phyloP scores from a whole-genome alignment of 2,888 invertebrate genomes.

The Cryptophagus acutangulus region DNA sequence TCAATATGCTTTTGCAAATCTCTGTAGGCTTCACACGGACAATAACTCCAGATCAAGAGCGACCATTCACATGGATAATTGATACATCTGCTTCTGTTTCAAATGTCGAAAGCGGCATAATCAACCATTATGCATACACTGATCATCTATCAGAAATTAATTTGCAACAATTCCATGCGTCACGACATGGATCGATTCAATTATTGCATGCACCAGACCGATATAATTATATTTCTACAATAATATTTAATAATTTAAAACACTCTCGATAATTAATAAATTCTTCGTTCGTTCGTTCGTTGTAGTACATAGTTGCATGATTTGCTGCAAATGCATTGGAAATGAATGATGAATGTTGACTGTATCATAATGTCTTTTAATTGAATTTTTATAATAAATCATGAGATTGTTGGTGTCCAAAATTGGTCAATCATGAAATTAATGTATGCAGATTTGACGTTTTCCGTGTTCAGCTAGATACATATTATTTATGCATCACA shows the following conservation, averaged over 20 bases:
- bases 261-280: too few relatives aligned
- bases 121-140: not conserved
- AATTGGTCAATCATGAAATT: conserved; percentile 32
- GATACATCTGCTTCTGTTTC: conserved; percentile 16
- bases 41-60: conserved; percentile 10
- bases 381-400: conserved; percentile 5
- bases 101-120: not conserved
- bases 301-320: too few relatives aligned
- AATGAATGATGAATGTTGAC: too few relatives aligned
- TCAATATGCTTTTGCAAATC: conserved; percentile 14
- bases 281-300: too few relatives aligned
- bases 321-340: too few relatives aligned
- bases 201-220: too few relatives aligned
- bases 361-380: too few relatives aligned
- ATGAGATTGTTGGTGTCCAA: conserved; percentile 14
- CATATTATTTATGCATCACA: conserved; percentile 32
- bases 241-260: too few relatives aligned
- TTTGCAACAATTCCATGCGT: not conserved
- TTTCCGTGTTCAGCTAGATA: conserved; percentile 23
- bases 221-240: too few relatives aligned
- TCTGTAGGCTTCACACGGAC: conserved; percentile 14
- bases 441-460: conserved; percentile 28
- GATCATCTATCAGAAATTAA: conserved; percentile 1
- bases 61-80: conserved; percentile 16
- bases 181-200: too few relatives aligned